Base-by-base conservation (phyloP, 2,888 invertebrate genomes). In the Salticus scenicus region DNA sequence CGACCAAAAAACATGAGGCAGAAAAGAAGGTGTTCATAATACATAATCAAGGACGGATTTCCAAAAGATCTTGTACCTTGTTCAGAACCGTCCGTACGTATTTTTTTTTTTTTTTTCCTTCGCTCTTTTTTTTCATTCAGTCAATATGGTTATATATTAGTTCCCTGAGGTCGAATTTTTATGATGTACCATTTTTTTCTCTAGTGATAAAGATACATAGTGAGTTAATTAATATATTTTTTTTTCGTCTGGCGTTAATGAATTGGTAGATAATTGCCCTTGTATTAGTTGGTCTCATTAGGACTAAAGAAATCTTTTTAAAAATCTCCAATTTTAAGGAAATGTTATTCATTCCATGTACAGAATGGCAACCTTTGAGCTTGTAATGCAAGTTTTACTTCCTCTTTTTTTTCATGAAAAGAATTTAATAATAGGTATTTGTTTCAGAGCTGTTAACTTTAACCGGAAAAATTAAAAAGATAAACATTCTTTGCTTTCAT, bases 1-100 rank as follows among this genome's bases (percentile, higher is more conserved):
- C 72, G 72, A 84, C 83, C 66, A 84, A 84, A 84, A 84, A 83
- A 83, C 73, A 77, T 57, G 67, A 27, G 33, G 72, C 41, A 41
- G 30, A 73, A 77, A 81, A 51, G 51, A 75, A 74, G 67, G 67
- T 80, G 74, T 74, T 67, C 63, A 75, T 75, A 81, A 81, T 81
- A 75, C 70, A 37, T 67, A 37, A 42, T 63, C 81, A 75, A 64
- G 78, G 70, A 78, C 70, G 70, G 24, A 57, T 42, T 70, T 70
- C 42, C 67, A 20, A 67, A 33, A 67, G 67, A 33, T 67, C 67
- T 37, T 67, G 33, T 37, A 67, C 67, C 33, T 70, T 42, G 42
- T 70, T 28, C 41, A 69, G 69, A 41, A 33, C 80, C 74, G 24
- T 72, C 64, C 66, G 73, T 70, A 42, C 27, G 27, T 27, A 27